Conservation (phyloP, 2,888 invertebrate species). For the Pachymerium ferrugineum region DNA sequence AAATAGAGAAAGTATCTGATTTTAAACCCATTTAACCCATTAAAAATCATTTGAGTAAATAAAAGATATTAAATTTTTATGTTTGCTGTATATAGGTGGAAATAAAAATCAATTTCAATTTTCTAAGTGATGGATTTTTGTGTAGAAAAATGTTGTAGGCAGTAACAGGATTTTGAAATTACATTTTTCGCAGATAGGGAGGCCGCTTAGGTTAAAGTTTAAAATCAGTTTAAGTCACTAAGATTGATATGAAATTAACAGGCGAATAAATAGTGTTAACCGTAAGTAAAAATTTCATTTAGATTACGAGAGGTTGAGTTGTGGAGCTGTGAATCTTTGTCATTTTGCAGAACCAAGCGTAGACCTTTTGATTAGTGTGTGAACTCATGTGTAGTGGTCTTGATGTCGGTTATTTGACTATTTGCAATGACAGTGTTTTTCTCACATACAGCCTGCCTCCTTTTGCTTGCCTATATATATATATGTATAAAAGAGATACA, state of each 20-base stretch:
- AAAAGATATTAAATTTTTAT: too few species aligned
- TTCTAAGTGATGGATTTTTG: too few species aligned
- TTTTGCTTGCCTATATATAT: background rate
- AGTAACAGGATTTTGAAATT: background rate
- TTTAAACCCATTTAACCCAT: too few species aligned
- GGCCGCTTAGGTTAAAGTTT: too few species aligned
- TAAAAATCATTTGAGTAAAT: too few species aligned
- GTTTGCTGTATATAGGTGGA: too few species aligned
- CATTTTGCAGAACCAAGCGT: background rate
- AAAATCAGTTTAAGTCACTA: too few species aligned
- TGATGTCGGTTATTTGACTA: slow-evolving; percentile 15
- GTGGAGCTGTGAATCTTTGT: background rate
- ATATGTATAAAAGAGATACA: background rate
- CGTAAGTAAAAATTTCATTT: background rate
- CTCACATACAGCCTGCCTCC: background rate
- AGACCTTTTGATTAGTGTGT: slow-evolving; percentile 9
- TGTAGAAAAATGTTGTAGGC: too few species aligned
- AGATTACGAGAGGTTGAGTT: background rate
- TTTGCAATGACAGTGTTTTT: slow-evolving; percentile 15
- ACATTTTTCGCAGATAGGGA: too few species aligned
- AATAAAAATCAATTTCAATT: too few species aligned
- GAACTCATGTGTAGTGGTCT: slow-evolving; percentile 8
- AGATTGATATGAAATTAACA: background rate
- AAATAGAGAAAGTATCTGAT: too few species aligned
- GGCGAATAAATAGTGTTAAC: background rate